Percentiles rank a stretch among this genome's conserved stretches.
These are phyloP conservation scores for Formicarius rufipectus DNA, from an alignment of 2,113 vertebrate species.

Conservation along the genomic window DNA sequence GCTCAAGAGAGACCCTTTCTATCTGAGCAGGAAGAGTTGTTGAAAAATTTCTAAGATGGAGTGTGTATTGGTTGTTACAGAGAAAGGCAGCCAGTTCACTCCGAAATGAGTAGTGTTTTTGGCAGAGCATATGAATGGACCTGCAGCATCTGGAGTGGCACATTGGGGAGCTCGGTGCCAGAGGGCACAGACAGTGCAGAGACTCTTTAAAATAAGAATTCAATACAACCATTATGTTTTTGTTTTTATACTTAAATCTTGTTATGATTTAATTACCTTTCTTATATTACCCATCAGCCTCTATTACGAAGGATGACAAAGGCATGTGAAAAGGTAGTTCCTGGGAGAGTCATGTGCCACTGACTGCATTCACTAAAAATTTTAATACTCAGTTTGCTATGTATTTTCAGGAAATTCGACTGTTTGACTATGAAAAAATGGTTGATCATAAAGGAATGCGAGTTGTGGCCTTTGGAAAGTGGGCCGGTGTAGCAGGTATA, in stretches of 20 bases:
- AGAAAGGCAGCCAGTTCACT: background rate
- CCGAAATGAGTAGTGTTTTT: background rate
- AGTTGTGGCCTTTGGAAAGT: slow-evolving; percentile 96
- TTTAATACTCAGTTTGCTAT: slow-evolving; percentile 45
- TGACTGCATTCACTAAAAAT: slow-evolving; percentile 1
- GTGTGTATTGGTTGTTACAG: rapidly evolving
- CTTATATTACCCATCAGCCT: background rate
- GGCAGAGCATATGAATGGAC: background rate
- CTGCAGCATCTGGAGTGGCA: background rate
- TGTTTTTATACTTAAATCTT: background rate
- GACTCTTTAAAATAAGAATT: background rate
- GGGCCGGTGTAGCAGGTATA: slow-evolving; percentile 97
- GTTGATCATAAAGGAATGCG: slow-evolving; percentile 90
- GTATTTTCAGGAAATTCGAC: slow-evolving; percentile 87
- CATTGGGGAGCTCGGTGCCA: background rate
- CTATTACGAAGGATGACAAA: background rate
- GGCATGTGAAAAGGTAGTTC: background rate
- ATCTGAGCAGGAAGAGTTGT: rapidly evolving
- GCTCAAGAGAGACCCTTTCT: background rate
- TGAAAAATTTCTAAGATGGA: background rate
- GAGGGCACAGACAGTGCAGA: background rate
- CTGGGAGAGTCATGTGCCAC: background rate
- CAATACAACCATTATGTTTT: background rate
- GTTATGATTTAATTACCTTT: background rate
- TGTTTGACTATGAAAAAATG: slow-evolving; percentile 99